A percentile compares a stretch with the other conserved stretches of the same genome.
phyloP scores from a whole-genome alignment of 2,113 vertebrate genomes.

The Platycercus adscitus region DNA sequence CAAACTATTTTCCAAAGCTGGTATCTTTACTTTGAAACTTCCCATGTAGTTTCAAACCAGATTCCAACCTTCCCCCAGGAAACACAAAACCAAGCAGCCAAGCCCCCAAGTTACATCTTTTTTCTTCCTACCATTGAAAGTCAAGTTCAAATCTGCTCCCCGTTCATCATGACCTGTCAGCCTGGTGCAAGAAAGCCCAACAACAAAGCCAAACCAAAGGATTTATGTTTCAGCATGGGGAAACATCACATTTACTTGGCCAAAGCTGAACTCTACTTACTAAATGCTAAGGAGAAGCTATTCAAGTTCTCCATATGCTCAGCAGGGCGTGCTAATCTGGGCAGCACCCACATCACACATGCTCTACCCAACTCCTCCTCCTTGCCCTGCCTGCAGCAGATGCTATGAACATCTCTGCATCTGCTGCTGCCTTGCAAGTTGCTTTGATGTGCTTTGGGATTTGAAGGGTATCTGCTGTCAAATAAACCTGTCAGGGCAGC shows the following conservation, averaged over 20 bases:
- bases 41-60: neutral
- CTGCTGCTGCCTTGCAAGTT: neutral
- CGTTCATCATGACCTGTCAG: neutral
- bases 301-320: neutral
- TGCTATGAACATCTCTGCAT: neutral
- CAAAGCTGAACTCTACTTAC: neutral
- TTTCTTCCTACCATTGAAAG: neutral
- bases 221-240: neutral
- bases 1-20: neutral
- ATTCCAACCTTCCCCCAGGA: neutral
- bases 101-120: neutral
- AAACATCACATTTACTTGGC: neutral
- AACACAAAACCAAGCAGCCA: neutral
- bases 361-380: neutral
- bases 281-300: neutral
- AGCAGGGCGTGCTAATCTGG: neutral
- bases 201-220: neutral
- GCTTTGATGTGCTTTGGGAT: neutral
- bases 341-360: neutral
- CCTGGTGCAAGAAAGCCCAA: neutral
- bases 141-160: neutral
- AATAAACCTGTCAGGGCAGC: neutral
- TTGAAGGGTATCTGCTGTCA: neutral
- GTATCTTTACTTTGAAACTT: neutral
- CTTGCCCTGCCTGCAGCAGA: slow-evolving; percentile 10